Percentiles rank a stretch among this genome's conserved stretches.
Conservation (phyloP, 2,888 invertebrate species). For the Morpho helenor region DNA sequence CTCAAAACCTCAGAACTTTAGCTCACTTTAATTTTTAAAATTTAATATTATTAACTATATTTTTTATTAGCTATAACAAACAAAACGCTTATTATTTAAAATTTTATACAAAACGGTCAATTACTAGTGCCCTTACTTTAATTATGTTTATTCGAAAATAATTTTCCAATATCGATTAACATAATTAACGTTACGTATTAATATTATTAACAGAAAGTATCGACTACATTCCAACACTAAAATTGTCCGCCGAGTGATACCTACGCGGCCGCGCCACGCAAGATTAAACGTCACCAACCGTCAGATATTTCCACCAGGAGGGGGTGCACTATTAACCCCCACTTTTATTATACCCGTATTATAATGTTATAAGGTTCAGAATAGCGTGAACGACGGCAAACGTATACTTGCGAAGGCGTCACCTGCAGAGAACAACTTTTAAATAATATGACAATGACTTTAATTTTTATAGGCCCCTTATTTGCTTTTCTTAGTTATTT, state of each 20-base stretch:
- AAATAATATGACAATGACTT: slow-evolving; percentile 35
- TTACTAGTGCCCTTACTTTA: too few species aligned
- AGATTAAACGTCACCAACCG: slow-evolving; percentile 78
- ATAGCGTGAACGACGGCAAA: slow-evolving; percentile 18
- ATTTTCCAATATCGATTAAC: too few species aligned
- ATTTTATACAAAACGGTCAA: too few species aligned
- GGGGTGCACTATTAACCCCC: slow-evolving; percentile 28
- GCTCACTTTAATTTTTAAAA: too few species aligned
- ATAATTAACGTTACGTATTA: too few species aligned
- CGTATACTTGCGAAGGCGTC: slow-evolving; percentile 38
- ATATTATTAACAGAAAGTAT: neutral
- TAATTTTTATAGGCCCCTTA: slow-evolving; percentile 10
- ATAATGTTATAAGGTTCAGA: slow-evolving; percentile 33
- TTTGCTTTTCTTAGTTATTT: slow-evolving; percentile 1
- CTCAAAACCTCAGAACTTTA: too few species aligned
- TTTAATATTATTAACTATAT: too few species aligned
- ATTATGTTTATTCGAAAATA: neutral
- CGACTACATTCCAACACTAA: slow-evolving; percentile 39
- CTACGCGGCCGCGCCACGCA: slow-evolving; percentile 70
- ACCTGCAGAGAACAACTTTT: slow-evolving; percentile 54
- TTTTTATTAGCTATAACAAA: too few species aligned
- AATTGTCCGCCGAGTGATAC: slow-evolving; percentile 59
- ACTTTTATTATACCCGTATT: slow-evolving; percentile 36
- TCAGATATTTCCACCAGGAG: slow-evolving; percentile 48
- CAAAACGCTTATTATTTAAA: too few species aligned